Evolutionary conservation across 2,113 vertebrate genomes (phyloP).

Genomic region (Cyprinodon tularosa): DNA sequence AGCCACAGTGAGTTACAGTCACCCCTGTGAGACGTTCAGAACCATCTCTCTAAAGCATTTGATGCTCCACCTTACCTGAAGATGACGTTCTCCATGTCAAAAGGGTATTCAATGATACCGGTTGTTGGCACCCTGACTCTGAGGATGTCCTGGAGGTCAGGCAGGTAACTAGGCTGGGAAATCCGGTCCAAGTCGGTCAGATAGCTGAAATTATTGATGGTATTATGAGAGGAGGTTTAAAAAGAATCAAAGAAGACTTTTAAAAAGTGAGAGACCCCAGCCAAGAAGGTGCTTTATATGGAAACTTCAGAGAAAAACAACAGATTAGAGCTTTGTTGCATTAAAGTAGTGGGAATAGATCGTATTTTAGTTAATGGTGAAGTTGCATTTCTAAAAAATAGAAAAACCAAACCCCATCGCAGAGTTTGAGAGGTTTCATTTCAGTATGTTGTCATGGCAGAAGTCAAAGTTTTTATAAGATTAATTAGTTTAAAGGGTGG

Average conservation of each 20-base stretch:
- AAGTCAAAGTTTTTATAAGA: not conserved
- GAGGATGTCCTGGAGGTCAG: conserved; percentile 70
- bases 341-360: not conserved
- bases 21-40: not conserved
- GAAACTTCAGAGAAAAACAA: not conserved
- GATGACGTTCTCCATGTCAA: conserved; percentile 97
- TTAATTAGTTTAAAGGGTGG: not conserved
- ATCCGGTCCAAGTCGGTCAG: conserved; percentile 77
- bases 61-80: conserved; percentile 85
- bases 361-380: not conserved
- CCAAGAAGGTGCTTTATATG: not conserved
- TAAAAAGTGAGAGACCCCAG: not conserved
- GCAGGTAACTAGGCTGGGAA: conserved; percentile 64
- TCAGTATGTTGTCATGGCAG: not conserved
- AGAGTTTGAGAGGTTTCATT: not conserved
- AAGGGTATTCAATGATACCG: conserved; percentile 89
- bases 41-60: not conserved
- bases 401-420: not conserved
- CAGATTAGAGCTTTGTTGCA: not conserved
- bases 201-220: conserved; percentile 55
- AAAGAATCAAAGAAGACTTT: not conserved
- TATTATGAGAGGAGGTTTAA: not conserved
- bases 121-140: conserved; percentile 81
- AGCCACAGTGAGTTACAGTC: not conserved
- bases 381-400: not conserved